Percentiles rank a stretch among this genome's conserved stretches.
phyloP scores from a whole-genome alignment of 2,888 invertebrate genomes.

The Drosophila tripunctata region DNA sequence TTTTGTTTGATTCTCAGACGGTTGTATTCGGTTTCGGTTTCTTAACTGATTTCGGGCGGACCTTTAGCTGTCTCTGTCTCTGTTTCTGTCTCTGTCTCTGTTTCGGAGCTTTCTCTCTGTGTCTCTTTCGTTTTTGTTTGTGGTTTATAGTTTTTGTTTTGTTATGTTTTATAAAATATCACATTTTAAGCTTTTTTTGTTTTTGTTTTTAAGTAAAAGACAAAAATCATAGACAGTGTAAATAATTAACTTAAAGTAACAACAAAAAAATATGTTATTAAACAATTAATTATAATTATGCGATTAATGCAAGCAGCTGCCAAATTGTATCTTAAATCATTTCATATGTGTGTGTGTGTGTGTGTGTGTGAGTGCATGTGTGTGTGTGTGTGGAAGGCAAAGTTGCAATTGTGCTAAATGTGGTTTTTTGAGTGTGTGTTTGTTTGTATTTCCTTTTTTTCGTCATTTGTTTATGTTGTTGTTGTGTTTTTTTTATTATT shows the following conservation, averaged over 20 bases:
- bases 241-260: constrained; percentile 17
- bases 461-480: too few relatives aligned
- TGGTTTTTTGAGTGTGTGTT: constrained; percentile 14
- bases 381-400: constrained; percentile 2
- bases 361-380: constrained; percentile 9
- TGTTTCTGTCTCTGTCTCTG: constrained; percentile 23
- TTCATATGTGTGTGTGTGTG: not conserved
- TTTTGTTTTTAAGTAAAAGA: constrained; percentile 31
- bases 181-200: constrained; percentile 84
- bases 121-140: constrained; percentile 29
- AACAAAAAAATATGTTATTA: constrained; percentile 1
- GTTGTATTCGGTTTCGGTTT: constrained; percentile 32
- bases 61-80: constrained; percentile 27
- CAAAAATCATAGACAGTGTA: constrained; percentile 29
- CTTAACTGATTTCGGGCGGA: constrained; percentile 32
- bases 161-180: constrained; percentile 83
- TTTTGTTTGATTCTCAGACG: constrained; percentile 32
- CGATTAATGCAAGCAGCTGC: constrained; percentile 40
- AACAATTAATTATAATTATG: constrained; percentile 12
- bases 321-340: constrained; percentile 29
- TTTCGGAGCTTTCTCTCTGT: constrained; percentile 13
- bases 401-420: constrained; percentile 31
- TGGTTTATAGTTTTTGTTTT: constrained; percentile 71
- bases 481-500: constrained; percentile 30
- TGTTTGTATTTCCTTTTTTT: constrained; percentile 1